Evolutionary conservation across 2,888 invertebrate species (phyloP).

Genomic region (Tenthredo distinguenda): DNA sequence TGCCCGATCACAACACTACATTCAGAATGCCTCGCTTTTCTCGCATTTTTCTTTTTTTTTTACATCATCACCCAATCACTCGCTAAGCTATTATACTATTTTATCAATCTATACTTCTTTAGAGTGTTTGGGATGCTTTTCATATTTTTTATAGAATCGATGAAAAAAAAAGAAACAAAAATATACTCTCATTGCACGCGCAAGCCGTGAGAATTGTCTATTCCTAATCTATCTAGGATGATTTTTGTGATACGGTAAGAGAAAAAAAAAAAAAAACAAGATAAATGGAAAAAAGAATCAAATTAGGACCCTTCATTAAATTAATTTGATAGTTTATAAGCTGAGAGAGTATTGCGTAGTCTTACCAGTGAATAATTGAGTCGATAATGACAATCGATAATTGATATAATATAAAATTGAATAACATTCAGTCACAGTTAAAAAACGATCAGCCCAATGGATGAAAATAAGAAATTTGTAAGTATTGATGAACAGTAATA

Average conservation of each 20-base stretch:
- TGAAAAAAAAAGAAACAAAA: not conserved
- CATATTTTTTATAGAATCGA: not conserved
- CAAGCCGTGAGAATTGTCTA: not conserved
- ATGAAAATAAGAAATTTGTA: not conserved
- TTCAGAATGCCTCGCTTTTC: conserved; percentile 73
- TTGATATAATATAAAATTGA: not conserved
- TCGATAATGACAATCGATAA: not conserved
- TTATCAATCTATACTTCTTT: not conserved
- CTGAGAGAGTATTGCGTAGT: not conserved
- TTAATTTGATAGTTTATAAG: not conserved
- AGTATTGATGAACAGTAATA: conserved; percentile 14
- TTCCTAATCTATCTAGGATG: not conserved
- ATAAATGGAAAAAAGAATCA: not conserved
- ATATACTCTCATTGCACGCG: not conserved
- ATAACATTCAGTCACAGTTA: conserved; percentile 20
- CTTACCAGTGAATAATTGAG: not conserved
- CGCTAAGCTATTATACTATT: conserved; percentile 4
- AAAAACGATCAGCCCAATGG: conserved; percentile 30
- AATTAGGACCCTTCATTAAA: not conserved
- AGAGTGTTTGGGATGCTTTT: not conserved
- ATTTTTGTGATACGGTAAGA: not conserved
- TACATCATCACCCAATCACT: not conserved
- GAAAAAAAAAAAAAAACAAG: not conserved
- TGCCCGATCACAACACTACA: conserved; percentile 77
- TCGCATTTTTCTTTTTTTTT: conserved; percentile 19